phyloP scores from a whole-genome alignment of 2,888 invertebrate genomes.

The Bruchidius siliquastri region DNA sequence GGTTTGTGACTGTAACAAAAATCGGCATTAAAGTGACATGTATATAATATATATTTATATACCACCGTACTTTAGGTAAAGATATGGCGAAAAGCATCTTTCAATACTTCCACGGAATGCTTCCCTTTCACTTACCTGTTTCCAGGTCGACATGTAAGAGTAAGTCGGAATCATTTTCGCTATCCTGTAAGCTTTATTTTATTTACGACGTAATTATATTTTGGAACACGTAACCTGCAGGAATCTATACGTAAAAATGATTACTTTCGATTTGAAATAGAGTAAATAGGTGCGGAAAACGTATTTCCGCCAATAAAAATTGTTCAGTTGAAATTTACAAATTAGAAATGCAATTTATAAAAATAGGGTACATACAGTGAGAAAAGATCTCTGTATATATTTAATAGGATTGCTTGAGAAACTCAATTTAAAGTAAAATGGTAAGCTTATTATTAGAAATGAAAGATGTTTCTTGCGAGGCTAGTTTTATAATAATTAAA shows the following conservation, averaged over 20 bases:
- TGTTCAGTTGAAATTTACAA: no score
- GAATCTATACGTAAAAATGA: not conserved
- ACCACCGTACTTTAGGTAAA: constrained; percentile 29
- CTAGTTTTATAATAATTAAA: constrained; percentile 22
- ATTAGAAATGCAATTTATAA: no score
- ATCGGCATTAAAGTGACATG: constrained; percentile 31
- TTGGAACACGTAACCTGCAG: not conserved
- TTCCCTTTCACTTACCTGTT: not conserved
- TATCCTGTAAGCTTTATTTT: not conserved
- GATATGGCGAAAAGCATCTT: constrained; percentile 13
- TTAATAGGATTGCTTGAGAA: no score
- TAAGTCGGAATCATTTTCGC: no score
- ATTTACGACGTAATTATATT: not conserved
- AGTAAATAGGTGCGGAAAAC: no score
- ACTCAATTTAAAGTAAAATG: no score
- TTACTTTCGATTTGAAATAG: not conserved
- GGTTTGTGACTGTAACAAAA: constrained; percentile 32
- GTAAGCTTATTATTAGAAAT: not conserved
- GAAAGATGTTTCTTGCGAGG: constrained; percentile 12
- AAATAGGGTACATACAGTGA: no score
- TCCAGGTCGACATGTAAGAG: constrained; percentile 12
- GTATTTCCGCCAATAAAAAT: no score
- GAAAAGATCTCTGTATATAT: no score
- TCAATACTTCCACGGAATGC: constrained; percentile 1
- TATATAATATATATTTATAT: constrained; percentile 38